Percentiles rank a stretch among this genome's conserved stretches.
Conservation (phyloP, 1,140 invertebrate genomes). For the Pseudobourletiella spinata region DNA sequence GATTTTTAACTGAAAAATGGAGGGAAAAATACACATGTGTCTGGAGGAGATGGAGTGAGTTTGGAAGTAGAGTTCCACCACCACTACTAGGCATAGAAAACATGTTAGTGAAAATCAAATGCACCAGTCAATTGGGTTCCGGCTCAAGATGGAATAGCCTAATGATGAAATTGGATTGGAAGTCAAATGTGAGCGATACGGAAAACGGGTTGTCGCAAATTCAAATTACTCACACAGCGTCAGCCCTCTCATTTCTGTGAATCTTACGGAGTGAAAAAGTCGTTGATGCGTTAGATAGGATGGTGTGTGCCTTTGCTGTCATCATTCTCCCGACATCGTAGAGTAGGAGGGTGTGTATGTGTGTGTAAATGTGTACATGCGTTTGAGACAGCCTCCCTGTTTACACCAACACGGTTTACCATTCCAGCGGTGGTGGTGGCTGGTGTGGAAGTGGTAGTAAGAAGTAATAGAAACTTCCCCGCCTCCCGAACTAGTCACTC, state of each 20-base stretch:
- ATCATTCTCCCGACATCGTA: background rate
- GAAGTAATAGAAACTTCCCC: too few relatives aligned
- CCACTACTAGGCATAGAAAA: too few relatives aligned
- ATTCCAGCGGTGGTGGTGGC: too few relatives aligned
- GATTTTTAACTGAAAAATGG: too few relatives aligned
- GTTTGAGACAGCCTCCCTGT: too few relatives aligned
- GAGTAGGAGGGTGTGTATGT: background rate
- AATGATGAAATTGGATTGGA: slow-evolving; percentile 1
- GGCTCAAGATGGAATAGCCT: background rate
- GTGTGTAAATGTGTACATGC: background rate
- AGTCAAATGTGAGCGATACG: background rate
- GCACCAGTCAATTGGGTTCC: background rate
- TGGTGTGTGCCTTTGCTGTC: background rate
- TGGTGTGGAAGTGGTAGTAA: too few relatives aligned
- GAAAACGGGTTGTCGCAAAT: background rate
- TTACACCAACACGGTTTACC: too few relatives aligned
- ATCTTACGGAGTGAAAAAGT: background rate
- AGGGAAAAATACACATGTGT: too few relatives aligned
- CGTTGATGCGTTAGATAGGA: background rate
- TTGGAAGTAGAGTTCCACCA: too few relatives aligned
- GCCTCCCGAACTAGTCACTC: too few relatives aligned
- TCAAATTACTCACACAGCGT: background rate
- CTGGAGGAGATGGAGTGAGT: too few relatives aligned
- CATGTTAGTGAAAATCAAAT: too few relatives aligned
- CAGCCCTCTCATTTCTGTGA: background rate